These are phyloP conservation scores for Frankliniella intonsa DNA, from an alignment of 2,888 invertebrate species.

Conservation along the genomic window DNA sequence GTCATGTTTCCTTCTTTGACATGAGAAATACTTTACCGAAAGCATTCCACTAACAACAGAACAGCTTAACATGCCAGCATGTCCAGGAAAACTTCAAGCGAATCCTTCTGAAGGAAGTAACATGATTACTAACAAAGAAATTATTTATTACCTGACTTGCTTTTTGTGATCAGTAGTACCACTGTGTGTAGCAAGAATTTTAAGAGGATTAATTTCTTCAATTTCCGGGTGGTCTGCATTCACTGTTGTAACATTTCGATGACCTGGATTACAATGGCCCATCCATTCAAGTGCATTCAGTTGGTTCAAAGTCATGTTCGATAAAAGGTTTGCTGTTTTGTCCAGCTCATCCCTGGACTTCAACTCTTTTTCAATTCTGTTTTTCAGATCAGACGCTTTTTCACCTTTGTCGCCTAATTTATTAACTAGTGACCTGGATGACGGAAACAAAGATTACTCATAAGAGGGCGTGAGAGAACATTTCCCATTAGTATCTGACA, in stretches of 20 bases:
- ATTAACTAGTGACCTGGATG: constrained; percentile 50
- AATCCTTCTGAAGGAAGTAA: too few relatives aligned
- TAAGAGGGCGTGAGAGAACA: constrained; percentile 35
- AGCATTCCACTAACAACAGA: too few relatives aligned
- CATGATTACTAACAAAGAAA: constrained; percentile 14
- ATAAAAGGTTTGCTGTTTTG: constrained; percentile 51
- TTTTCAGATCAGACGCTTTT: constrained; percentile 51
- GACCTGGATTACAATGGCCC: constrained; percentile 45
- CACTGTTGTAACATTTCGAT: constrained; percentile 39
- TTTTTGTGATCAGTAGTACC: constrained; percentile 38
- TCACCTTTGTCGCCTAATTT: constrained; percentile 58
- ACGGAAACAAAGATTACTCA: constrained; percentile 29
- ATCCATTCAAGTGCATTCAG: constrained; percentile 59
- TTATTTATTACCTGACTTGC: constrained; percentile 35
- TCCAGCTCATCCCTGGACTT: constrained; percentile 51
- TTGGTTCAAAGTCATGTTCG: constrained; percentile 51
- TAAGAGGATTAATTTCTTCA: constrained; percentile 56
- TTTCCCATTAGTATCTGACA: constrained; percentile 45
- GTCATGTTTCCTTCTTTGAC: too few relatives aligned
- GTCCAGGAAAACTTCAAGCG: too few relatives aligned
- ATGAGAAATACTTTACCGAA: too few relatives aligned
- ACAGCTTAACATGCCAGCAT: too few relatives aligned
- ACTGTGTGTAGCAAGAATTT: constrained; percentile 54
- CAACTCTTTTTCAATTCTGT: constrained; percentile 51
- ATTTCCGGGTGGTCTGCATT: constrained; percentile 45